Evolutionary conservation across 2,797 vertebrate species (phyloP).

Genomic region (Moxostoma hubbsi): DNA sequence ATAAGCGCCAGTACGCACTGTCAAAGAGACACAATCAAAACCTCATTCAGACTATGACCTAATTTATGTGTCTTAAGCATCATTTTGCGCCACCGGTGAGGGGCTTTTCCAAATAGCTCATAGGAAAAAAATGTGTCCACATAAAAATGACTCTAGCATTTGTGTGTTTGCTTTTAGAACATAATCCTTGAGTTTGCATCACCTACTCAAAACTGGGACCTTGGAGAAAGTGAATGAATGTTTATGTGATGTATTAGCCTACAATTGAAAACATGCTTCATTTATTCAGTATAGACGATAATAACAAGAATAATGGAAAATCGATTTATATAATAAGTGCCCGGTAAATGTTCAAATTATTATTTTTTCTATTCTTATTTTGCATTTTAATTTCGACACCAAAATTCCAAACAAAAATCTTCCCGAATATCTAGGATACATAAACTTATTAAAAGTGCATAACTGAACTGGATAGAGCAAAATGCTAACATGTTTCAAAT

Average conservation of each 20-base stretch:
- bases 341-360: too few relatives aligned
- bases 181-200: not conserved
- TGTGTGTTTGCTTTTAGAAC: constrained; percentile 22
- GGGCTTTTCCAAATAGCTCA: constrained; percentile 79
- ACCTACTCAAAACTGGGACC: not conserved
- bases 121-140: constrained; percentile 67
- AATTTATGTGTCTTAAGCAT: constrained; percentile 86
- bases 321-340: too few relatives aligned
- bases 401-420: too few relatives aligned
- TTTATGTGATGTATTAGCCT: not conserved
- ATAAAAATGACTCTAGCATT: constrained; percentile 61
- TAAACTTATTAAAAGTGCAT: not conserved
- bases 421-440: too few relatives aligned
- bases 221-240: not conserved
- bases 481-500: not conserved
- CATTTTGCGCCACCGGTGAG: constrained; percentile 79
- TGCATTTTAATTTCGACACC: too few relatives aligned
- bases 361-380: too few relatives aligned
- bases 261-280: not conserved
- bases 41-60: constrained; percentile 77
- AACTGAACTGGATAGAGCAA: not conserved
- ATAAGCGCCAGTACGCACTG: constrained; percentile 79
- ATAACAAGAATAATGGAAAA: too few relatives aligned
- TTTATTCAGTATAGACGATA: too few relatives aligned
- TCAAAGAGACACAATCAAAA: constrained; percentile 83